Evolutionary conservation across 2,797 vertebrate species (phyloP).

Genomic region (Phrynocephalus guinanensis): DNA sequence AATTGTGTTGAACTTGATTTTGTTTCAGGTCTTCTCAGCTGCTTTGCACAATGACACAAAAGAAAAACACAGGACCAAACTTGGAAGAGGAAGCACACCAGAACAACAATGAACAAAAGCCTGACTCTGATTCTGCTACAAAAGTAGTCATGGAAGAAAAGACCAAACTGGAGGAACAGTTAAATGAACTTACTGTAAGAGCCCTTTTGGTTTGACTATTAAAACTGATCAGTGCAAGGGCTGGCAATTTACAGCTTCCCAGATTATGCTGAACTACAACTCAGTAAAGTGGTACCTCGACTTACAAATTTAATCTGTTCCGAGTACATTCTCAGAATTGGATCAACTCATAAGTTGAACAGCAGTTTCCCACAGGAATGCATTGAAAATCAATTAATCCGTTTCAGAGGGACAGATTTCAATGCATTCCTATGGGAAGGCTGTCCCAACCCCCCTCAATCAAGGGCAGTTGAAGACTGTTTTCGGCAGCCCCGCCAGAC

Average conservation of each 20-base stretch:
- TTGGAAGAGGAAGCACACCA: constrained; percentile 83
- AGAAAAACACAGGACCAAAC: constrained; percentile 83
- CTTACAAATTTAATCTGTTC: too few species aligned
- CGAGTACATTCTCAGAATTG: too few species aligned
- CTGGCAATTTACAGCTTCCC: neutral
- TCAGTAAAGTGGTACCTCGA: neutral
- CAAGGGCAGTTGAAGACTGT: too few species aligned
- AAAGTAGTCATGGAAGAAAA: constrained; percentile 87
- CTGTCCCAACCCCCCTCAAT: too few species aligned
- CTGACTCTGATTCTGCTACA: constrained; percentile 77
- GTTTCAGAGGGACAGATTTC: too few species aligned
- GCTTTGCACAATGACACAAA: constrained; percentile 89
- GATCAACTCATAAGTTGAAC: too few species aligned
- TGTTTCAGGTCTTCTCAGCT: constrained; percentile 75
- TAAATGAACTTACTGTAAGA: constrained; percentile 90
- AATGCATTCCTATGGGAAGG: too few species aligned
- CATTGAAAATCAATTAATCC: too few species aligned
- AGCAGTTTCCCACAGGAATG: too few species aligned
- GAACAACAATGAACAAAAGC: constrained; percentile 74
- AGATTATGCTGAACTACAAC: neutral
- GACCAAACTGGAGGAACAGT: constrained; percentile 88
- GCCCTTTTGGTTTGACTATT: neutral
- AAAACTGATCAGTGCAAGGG: neutral
- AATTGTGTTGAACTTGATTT: fast-evolving
- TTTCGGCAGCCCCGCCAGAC: too few species aligned